Conservation (phyloP, 2,113 vertebrate species). For the Cololabis saira region DNA sequence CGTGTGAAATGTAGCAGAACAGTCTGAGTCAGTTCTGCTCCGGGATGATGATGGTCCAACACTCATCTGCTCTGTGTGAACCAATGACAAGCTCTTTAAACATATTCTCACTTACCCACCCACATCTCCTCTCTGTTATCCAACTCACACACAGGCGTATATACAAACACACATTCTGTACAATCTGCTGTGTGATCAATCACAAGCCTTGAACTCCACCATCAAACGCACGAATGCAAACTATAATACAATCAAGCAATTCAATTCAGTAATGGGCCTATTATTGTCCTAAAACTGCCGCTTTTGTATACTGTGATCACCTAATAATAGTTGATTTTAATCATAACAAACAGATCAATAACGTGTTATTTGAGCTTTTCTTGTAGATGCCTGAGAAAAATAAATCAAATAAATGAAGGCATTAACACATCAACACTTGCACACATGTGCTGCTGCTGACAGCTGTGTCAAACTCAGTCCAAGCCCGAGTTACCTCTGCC, state of each 20-base stretch:
- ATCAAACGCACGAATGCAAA: conserved; percentile 17
- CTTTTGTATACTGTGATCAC: conserved; percentile 17
- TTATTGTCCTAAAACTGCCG: conserved; percentile 1
- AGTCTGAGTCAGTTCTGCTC: conserved; percentile 28
- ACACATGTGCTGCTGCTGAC: conserved; percentile 25
- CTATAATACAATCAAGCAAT: conserved; percentile 7
- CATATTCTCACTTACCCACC: conserved; percentile 52
- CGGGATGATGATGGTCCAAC: conserved; percentile 39
- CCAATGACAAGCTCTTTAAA: conserved; percentile 68
- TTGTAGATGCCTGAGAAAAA: not conserved
- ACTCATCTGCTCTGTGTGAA: conserved; percentile 59
- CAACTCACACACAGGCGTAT: conserved; percentile 42
- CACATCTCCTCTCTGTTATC: conserved; percentile 70
- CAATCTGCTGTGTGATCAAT: conserved; percentile 50
- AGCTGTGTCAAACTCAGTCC: conserved; percentile 31
- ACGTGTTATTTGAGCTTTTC: conserved; percentile 1
- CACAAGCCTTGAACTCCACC: conserved; percentile 7
- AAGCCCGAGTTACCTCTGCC: conserved; percentile 43
- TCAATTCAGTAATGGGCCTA: not conserved
- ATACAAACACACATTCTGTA: conserved; percentile 7
- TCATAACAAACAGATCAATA: not conserved
- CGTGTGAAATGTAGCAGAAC: conserved; percentile 29
- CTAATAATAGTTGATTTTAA: conserved; percentile 4
- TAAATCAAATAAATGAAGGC: conserved; percentile 19
- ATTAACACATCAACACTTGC: not conserved